Conservation (phyloP, 53 echinoderm and acorn worm genomes). For the Henricia sp. region DNA sequence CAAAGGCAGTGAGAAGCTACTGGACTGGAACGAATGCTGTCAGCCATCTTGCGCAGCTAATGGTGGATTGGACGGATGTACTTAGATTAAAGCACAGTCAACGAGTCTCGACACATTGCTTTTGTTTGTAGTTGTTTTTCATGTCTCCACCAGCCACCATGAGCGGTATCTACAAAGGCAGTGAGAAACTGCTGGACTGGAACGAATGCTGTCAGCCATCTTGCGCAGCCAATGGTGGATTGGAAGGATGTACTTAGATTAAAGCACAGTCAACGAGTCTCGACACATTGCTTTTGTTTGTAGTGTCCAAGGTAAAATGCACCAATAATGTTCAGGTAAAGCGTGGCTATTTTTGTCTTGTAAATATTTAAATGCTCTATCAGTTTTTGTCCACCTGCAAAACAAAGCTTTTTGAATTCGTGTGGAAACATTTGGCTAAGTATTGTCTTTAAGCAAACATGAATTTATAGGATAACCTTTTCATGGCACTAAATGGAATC, state of each 20-base stretch:
- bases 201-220: constrained; percentile 67
- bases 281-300: too few relatives aligned
- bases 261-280: not conserved
- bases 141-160: constrained; percentile 31
- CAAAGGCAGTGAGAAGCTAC: constrained; percentile 12
- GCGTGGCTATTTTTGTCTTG: too few relatives aligned
- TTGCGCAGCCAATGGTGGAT: constrained; percentile 51
- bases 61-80: constrained; percentile 38
- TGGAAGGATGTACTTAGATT: constrained; percentile 24
- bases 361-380: too few relatives aligned
- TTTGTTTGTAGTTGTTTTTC: not conserved
- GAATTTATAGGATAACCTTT: too few relatives aligned
- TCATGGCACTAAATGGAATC: too few relatives aligned
- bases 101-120: too few relatives aligned
- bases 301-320: too few relatives aligned
- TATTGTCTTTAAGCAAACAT: too few relatives aligned
- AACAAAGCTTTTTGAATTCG: too few relatives aligned
- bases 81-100: not conserved
- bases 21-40: constrained; percentile 75
- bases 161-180: constrained; percentile 51
- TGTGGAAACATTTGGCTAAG: too few relatives aligned
- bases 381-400: too few relatives aligned
- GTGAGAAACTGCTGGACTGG: constrained; percentile 58
- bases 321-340: too few relatives aligned
- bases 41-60: constrained; percentile 54